These are phyloP conservation scores for Sanderia malayensis DNA, from an alignment of 30 jellyfish, hydroid and myxozoan species.

Conservation along the genomic window DNA sequence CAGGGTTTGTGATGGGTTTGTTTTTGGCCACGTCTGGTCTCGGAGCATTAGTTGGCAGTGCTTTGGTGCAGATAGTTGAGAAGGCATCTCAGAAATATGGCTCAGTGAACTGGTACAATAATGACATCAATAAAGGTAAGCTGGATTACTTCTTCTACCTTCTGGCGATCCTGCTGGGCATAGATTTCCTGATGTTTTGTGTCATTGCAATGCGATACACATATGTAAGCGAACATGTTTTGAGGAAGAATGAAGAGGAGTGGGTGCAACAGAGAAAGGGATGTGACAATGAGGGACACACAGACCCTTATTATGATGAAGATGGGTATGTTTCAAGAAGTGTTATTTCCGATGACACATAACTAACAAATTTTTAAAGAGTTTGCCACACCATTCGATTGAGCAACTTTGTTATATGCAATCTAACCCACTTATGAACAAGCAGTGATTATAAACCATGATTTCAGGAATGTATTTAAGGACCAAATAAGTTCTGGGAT, in stretches of 20 bases:
- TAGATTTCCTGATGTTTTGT: constrained; percentile 62
- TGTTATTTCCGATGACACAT: no score
- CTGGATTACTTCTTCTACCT: constrained; percentile 58
- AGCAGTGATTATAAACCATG: no score
- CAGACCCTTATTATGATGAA: background rate
- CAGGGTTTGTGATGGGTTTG: constrained; percentile 89
- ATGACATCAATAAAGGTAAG: constrained; percentile 52
- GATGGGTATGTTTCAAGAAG: background rate
- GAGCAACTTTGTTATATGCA: no score
- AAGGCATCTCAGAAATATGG: constrained; percentile 7
- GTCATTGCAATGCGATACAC: constrained; percentile 62
- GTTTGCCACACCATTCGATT: no score
- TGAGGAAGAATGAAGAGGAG: constrained; percentile 45
- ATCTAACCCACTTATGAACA: no score
- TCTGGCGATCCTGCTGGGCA: constrained; percentile 62
- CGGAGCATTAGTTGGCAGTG: constrained; percentile 87
- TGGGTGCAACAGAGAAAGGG: constrained; percentile 18
- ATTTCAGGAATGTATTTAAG: no score
- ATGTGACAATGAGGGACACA: no score
- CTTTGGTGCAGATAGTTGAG: constrained; percentile 55
- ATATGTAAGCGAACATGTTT: constrained; percentile 33
- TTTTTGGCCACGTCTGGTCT: constrained; percentile 77
- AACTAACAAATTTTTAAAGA: no score
- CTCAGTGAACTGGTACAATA: constrained; percentile 57
- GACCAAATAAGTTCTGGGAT: no score